A percentile compares a stretch with the other conserved stretches of the same genome.
Conservation (phyloP, 2,113 vertebrate genomes). For the Boleophthalmus pectinirostris region DNA sequence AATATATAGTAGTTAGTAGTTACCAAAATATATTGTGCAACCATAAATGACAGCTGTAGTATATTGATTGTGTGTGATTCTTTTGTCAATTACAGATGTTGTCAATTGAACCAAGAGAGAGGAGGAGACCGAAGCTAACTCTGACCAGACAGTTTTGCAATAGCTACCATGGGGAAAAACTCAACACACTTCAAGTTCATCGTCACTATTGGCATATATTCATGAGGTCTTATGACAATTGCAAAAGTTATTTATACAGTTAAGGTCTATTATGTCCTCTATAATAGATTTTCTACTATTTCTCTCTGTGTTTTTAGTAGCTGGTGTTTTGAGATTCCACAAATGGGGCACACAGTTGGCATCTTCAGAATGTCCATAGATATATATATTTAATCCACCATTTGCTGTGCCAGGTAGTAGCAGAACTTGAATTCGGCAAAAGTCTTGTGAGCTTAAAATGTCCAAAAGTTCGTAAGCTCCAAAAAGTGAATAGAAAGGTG, state of each 20-base stretch:
- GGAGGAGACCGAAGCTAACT: slow-evolving; percentile 12
- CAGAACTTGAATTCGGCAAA: slow-evolving; percentile 27
- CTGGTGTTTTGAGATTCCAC: slow-evolving; percentile 57
- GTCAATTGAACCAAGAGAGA: slow-evolving; percentile 18
- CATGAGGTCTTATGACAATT: slow-evolving; percentile 48
- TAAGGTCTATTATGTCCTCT: slow-evolving; percentile 47
- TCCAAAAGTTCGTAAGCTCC: slow-evolving; percentile 35
- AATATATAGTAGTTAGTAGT: neutral
- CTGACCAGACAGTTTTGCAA: slow-evolving; percentile 35
- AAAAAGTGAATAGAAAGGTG: slow-evolving; percentile 13
- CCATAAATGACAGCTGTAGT: neutral
- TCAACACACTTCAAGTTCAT: slow-evolving; percentile 58
- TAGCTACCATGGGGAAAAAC: slow-evolving; percentile 47
- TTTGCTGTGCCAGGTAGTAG: slow-evolving; percentile 54
- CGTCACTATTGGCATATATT: slow-evolving; percentile 62
- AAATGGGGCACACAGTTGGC: slow-evolving; percentile 27
- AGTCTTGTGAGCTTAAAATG: slow-evolving; percentile 32
- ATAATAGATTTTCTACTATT: slow-evolving; percentile 4
- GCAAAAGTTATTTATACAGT: slow-evolving; percentile 54
- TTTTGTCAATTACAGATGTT: slow-evolving; percentile 23
- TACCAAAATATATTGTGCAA: neutral
- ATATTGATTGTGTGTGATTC: neutral
- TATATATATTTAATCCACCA: slow-evolving; percentile 4
- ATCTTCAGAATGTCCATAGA: slow-evolving; percentile 30
- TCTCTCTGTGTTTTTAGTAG: slow-evolving; percentile 7